Evolutionary conservation across 2,113 vertebrate genomes (phyloP).

Genomic region (Leuciscus idus): DNA sequence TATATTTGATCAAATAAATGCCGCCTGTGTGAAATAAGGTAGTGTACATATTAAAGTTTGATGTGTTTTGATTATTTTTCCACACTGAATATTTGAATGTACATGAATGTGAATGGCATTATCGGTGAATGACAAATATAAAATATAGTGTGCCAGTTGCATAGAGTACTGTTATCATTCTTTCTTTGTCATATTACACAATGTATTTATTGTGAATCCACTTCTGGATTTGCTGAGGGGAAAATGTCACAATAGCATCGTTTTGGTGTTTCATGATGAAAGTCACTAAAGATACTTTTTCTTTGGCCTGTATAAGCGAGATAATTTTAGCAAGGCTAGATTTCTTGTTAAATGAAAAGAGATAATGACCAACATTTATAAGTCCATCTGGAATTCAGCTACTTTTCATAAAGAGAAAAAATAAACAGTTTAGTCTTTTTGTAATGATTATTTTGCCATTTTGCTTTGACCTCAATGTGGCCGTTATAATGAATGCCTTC

Average conservation of each 20-base stretch:
- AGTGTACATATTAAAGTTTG: background rate
- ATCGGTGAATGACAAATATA: background rate
- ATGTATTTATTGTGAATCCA: background rate
- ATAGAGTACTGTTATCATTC: background rate
- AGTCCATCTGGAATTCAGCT: background rate
- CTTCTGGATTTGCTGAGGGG: background rate
- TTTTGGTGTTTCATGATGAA: background rate
- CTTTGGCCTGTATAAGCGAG: background rate
- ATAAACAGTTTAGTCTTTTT: background rate
- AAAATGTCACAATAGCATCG: background rate
- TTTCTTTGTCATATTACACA: background rate
- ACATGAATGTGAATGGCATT: background rate
- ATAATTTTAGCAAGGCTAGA: background rate
- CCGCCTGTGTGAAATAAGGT: too few relatives aligned
- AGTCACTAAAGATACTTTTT: background rate
- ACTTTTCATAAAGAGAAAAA: background rate
- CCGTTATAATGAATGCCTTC: background rate
- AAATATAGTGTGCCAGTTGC: background rate
- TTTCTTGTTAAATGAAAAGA: background rate
- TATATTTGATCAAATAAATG: background rate
- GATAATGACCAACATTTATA: background rate
- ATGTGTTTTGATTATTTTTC: background rate
- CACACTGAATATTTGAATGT: background rate
- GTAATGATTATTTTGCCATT: background rate
- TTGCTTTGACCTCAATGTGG: conserved; percentile 4